Base-by-base conservation (phyloP, 2,113 vertebrate genomes). In the Triplophysa tibetana region DNA sequence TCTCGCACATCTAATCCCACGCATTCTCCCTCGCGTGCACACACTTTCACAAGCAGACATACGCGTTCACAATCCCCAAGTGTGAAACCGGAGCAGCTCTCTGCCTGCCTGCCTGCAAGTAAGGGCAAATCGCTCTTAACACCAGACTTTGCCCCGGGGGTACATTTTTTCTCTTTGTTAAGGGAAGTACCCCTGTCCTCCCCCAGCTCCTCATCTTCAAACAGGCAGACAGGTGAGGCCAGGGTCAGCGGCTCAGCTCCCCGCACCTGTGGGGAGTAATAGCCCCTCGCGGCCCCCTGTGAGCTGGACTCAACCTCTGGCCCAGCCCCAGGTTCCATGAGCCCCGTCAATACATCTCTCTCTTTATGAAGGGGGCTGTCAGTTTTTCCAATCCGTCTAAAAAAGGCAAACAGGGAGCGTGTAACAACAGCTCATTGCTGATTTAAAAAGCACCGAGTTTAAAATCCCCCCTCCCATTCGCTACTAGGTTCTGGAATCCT, bases 61-160 rank as follows among this genome's bases (percentile, higher is more conserved):
- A 19, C 54, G 41, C 43, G 61, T 26, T 79, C 81, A 52, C 85
- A 86, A 86, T 89, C 86, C 90, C 84, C 87, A 77, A 63, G 82
- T 85, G 82, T 90, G 90, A 90, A 93, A 92, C 87, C 85, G 73
- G 88, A 92, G 88, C 81, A 64, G 73, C 21, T 81, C n/a, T 75
- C 81, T 83, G 84, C 83, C 78, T 79, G 82, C 83, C 79, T 48
- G 82, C 56, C 85, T 89, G 84, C 77, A 9, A 88, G 88, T 72
- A 86, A 70, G 23, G 85, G 87, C 87, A 90, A 87, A 89, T 81
- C 73, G 8, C 87, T 85, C 85, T 90, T 83, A 86, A 89, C 84
- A 87, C 75, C 83, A 85, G 69, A 86, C 88, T 85, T 45, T 56
- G 82, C 78, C 88, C 81, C 80, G 85, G 87, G 86, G 83, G 78